Evolutionary conservation across 2,113 vertebrate genomes (phyloP).

Genomic region (Pteropus alecto): DNA sequence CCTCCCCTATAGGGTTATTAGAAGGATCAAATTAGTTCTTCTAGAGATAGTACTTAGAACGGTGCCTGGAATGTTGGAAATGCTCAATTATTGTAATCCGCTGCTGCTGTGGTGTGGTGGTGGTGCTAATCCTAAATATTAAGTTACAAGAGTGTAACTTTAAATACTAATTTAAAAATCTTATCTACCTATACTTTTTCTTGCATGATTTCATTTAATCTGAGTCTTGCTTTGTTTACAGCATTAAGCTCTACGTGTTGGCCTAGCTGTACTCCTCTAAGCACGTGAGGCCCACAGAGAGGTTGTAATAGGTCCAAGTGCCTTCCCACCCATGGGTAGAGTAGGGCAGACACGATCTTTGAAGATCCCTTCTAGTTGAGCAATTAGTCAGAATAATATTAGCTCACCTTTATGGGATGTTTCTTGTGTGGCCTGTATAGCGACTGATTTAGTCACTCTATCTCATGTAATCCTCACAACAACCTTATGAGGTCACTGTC

Average conservation of each 20-base stretch:
- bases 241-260: background rate
- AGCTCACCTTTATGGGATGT: background rate
- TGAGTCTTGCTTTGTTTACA: background rate
- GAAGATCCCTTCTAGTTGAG: background rate
- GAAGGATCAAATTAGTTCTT: background rate
- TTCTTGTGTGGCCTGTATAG: background rate
- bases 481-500: background rate
- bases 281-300: background rate
- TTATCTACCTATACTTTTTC: background rate
- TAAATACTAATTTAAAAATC: conserved; percentile 10
- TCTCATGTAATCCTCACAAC: background rate
- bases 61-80: background rate
- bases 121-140: background rate
- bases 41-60: background rate
- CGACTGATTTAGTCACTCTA: background rate
- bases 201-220: background rate
- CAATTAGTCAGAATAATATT: background rate
- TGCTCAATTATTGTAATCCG: background rate
- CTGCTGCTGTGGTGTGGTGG: background rate
- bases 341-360: background rate
- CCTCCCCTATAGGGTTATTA: background rate
- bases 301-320: background rate
- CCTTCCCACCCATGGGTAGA: background rate
- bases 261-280: background rate
- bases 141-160: background rate